Evolutionary conservation across 2,888 invertebrate genomes (phyloP).

Genomic region (Yponomeuta plumbellus): DNA sequence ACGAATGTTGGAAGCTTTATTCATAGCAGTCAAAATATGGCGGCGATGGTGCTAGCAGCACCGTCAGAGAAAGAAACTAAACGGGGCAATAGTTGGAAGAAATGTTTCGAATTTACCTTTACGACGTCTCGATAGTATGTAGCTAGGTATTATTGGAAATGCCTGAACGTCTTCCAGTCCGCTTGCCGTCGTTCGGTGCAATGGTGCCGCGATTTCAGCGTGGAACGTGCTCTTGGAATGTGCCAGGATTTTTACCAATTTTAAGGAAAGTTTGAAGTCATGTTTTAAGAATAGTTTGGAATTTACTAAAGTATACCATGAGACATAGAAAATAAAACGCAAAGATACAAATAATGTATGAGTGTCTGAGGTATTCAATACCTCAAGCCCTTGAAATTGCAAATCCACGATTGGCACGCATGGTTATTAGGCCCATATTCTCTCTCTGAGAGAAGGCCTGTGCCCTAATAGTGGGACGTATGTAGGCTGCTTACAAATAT

Average conservation of each 20-base stretch:
- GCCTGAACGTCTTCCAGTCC: background rate
- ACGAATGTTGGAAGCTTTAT: too few relatives aligned
- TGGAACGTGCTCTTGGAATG: background rate
- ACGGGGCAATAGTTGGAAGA: background rate
- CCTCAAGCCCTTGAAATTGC: too few relatives aligned
- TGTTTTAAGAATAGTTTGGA: background rate
- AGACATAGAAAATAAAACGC: too few relatives aligned
- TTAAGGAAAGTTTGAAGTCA: background rate
- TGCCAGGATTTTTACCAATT: background rate
- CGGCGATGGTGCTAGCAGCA: background rate
- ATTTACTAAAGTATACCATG: too few relatives aligned
- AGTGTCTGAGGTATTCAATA: too few relatives aligned
- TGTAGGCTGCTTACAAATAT: too few relatives aligned
- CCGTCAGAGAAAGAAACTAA: background rate
- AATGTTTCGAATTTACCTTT: background rate
- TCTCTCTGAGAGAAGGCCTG: too few relatives aligned
- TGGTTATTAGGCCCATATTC: too few relatives aligned
- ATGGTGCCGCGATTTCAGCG: background rate
- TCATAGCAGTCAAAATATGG: background rate
- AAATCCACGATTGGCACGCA: too few relatives aligned
- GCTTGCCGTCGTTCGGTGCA: background rate
- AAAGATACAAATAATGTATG: too few relatives aligned
- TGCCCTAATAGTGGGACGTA: too few relatives aligned
- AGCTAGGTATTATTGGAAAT: background rate
- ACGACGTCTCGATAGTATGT: background rate